These are phyloP conservation scores for Scleropages formosus DNA, from an alignment of 2,797 vertebrate species.

Conservation along the genomic window DNA sequence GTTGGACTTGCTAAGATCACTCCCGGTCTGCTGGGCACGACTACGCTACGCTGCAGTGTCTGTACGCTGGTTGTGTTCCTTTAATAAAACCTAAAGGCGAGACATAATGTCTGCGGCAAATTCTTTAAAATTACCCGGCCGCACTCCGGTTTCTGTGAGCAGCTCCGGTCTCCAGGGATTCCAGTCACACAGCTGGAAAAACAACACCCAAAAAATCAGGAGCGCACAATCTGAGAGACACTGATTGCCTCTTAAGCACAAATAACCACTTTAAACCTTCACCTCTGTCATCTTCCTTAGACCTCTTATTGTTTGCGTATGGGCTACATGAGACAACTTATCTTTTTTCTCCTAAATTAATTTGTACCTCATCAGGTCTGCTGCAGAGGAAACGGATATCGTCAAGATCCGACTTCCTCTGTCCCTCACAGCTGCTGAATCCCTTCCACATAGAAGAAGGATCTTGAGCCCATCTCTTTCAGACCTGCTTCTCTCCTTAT, in stretches of 20 bases:
- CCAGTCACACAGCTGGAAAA: background rate
- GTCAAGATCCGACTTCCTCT: too few relatives aligned
- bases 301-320: too few relatives aligned
- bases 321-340: too few relatives aligned
- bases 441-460: too few relatives aligned
- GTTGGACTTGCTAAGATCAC: too few relatives aligned
- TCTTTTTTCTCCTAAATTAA: too few relatives aligned
- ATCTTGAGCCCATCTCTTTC: too few relatives aligned
- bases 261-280: background rate
- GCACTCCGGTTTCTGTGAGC: background rate
- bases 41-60: background rate
- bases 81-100: background rate
- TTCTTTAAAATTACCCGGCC: conserved; percentile 19
- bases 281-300: too few relatives aligned
- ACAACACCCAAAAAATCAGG: background rate
- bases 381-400: too few relatives aligned
- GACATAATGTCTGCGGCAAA: background rate
- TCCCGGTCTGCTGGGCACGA: background rate
- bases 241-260: background rate
- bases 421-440: too few relatives aligned
- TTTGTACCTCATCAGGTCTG: too few relatives aligned
- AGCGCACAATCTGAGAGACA: background rate
- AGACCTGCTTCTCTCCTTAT: too few relatives aligned
- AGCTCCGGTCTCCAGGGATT: background rate
- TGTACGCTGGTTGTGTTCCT: conserved; percentile 16